A percentile compares a stretch with the other conserved stretches of the same genome.
phyloP scores from a whole-genome alignment of 2,888 invertebrate species.

The Norana najaformis region DNA sequence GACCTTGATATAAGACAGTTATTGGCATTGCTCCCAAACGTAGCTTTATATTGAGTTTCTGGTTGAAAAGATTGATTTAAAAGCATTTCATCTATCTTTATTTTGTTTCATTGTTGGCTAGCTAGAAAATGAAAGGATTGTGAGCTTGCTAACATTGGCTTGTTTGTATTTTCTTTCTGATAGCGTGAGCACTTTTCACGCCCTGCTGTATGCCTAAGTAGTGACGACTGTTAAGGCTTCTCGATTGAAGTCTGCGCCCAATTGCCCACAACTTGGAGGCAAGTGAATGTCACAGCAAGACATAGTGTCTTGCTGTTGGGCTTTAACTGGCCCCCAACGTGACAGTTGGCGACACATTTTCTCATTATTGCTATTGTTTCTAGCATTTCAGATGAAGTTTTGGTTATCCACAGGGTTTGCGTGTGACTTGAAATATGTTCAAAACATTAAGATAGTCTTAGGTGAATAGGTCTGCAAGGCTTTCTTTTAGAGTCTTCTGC shows the following conservation, averaged over 20 bases:
- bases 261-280: constrained; percentile 23
- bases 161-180: constrained; percentile 22
- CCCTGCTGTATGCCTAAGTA: constrained; percentile 13
- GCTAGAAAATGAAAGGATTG: background rate
- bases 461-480: background rate
- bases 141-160: background rate
- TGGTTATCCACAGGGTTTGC: background rate
- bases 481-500: background rate
- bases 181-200: constrained; percentile 4
- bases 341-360: constrained; percentile 22
- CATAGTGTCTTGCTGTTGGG: constrained; percentile 18
- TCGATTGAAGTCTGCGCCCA: background rate
- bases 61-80: background rate
- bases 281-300: constrained; percentile 24
- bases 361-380: background rate
- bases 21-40: no score
- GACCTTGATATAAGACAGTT: no score
- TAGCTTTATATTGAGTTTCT: no score
- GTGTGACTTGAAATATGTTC: background rate
- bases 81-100: background rate
- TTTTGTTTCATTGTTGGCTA: background rate
- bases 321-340: constrained; percentile 25
- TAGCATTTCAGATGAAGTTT: background rate
- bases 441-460: background rate
- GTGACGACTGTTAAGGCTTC: constrained; percentile 16